Percentiles rank a stretch among this genome's conserved stretches.
phyloP scores from a whole-genome alignment of 2,888 invertebrate species.

The Pristionchus maxplancki region DNA sequence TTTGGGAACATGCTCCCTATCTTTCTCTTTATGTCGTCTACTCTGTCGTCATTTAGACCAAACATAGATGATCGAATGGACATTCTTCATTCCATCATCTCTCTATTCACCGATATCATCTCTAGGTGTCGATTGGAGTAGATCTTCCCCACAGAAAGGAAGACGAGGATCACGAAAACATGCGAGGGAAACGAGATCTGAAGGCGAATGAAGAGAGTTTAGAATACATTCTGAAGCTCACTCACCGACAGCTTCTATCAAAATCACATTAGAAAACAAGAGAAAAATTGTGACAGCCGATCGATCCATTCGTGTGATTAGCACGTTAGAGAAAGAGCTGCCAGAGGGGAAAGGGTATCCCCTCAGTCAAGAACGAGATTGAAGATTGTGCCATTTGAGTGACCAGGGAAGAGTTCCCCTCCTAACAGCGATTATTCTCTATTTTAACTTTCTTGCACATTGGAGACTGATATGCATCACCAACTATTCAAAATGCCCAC shows the following conservation, averaged over 20 bases:
- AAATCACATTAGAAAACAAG: not conserved
- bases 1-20: no score
- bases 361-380: constrained; percentile 36
- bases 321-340: not conserved
- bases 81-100: no score
- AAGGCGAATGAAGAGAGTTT: no score
- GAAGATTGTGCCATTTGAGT: not conserved
- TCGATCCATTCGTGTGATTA: not conserved
- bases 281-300: not conserved
- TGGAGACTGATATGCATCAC: not conserved
- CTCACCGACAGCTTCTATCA: not conserved
- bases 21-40: no score
- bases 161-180: constrained; percentile 50
- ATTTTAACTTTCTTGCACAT: not conserved
- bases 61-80: no score
- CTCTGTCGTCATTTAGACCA: no score
- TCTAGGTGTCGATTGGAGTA: not conserved
- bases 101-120: not conserved
- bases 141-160: constrained; percentile 31
- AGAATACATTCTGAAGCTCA: not conserved
- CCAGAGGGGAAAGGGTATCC: not conserved
- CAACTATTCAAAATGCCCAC: not conserved
- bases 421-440: not conserved
- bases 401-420: not conserved
- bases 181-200: constrained; percentile 43